These are phyloP conservation scores for Caerostris extrusa DNA, from an alignment of 1,140 invertebrate species.

Conservation along the genomic window DNA sequence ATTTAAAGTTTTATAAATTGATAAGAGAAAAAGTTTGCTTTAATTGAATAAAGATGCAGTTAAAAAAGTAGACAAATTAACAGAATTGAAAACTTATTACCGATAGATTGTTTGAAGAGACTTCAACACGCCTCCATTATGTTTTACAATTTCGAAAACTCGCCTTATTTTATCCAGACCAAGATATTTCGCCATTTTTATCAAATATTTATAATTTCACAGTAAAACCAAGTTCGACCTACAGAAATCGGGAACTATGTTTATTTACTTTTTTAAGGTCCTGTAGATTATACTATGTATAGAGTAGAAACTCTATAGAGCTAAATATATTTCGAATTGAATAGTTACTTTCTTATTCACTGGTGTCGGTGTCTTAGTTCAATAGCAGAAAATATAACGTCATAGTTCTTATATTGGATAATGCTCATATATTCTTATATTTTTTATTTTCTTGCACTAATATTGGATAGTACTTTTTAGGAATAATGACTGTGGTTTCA, in stretches of 20 bases:
- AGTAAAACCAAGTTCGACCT: background rate
- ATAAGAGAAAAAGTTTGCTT: too few relatives aligned
- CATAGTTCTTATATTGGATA: too few relatives aligned
- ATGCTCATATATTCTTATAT: too few relatives aligned
- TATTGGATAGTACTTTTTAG: too few relatives aligned
- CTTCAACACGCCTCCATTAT: conserved; percentile 89
- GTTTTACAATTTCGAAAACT: conserved; percentile 86
- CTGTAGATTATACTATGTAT: background rate
- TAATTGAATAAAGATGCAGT: background rate
- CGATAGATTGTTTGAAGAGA: conserved; percentile 88
- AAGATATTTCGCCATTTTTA: conserved; percentile 80
- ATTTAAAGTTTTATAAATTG: background rate
- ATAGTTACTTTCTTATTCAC: too few relatives aligned
- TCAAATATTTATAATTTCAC: background rate
- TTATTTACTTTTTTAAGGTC: background rate
- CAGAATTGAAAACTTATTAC: conserved; percentile 82
- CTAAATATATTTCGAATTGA: too few relatives aligned
- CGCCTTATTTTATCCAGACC: conserved; percentile 88
- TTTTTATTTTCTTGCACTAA: too few relatives aligned
- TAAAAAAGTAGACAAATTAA: background rate
- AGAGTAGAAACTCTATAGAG: too few relatives aligned
- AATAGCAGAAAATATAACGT: too few relatives aligned
- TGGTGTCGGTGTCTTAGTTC: too few relatives aligned
- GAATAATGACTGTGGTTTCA: too few relatives aligned
- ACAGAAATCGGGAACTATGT: background rate